These are phyloP conservation scores for Pocillopora verrucosa DNA, from an alignment of 64 coral and sea anemone species.

Conservation along the genomic window DNA sequence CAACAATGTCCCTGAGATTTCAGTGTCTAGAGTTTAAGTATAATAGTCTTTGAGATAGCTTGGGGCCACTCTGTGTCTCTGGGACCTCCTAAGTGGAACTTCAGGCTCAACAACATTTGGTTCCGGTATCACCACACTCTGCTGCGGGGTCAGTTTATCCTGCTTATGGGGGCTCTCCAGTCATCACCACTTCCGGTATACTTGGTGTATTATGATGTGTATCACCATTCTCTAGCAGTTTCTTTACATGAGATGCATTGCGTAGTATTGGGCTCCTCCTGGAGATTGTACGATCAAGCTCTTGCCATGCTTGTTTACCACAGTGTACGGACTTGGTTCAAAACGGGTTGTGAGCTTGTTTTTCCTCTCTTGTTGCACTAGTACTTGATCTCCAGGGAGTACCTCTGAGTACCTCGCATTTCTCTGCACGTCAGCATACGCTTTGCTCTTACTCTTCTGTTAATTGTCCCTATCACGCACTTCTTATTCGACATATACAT, in stretches of 20 bases:
- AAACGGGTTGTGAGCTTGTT: conserved; percentile 30
- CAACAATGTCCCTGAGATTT: too few relatives aligned
- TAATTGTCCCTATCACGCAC: neutral
- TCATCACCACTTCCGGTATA: neutral
- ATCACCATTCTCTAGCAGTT: neutral
- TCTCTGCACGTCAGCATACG: neutral
- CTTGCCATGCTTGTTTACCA: conserved; percentile 18
- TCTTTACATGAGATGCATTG: conserved; percentile 5
- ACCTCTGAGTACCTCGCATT: conserved; percentile 7
- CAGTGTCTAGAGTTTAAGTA: neutral
- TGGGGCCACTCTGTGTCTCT: neutral
- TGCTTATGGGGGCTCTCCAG: neutral
- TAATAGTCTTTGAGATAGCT: conserved; percentile 10
- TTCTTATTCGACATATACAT: neutral
- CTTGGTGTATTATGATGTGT: neutral
- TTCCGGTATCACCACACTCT: neutral
- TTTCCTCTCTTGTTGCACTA: conserved; percentile 17
- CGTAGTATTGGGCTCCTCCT: conserved; percentile 33
- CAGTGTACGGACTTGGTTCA: conserved; percentile 11
- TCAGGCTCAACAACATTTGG: neutral
- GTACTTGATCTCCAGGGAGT: conserved; percentile 25
- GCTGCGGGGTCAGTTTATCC: neutral
- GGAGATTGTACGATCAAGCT: neutral
- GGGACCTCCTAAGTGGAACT: neutral
- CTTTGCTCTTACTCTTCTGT: conserved; percentile 26